These are phyloP conservation scores for Epsilonema sp. DNA, from an alignment of 2,888 invertebrate species.

Conservation along the genomic window DNA sequence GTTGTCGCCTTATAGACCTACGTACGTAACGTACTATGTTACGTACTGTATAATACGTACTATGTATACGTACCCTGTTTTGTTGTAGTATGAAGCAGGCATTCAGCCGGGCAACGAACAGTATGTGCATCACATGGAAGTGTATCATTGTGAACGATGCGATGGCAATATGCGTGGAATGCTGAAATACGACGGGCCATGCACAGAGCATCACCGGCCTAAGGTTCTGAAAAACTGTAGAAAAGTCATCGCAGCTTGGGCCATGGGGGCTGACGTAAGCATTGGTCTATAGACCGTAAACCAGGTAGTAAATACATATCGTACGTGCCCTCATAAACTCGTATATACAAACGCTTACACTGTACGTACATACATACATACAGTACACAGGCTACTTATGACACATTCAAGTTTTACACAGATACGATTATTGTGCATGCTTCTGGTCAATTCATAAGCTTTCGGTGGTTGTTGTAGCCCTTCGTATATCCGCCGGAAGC, in stretches of 20 bases:
- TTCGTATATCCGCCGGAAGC: conserved; percentile 47
- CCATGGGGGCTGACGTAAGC: conserved; percentile 70
- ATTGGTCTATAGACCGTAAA: no score
- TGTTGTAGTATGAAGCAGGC: conserved; percentile 55
- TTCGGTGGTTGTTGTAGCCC: conserved; percentile 22
- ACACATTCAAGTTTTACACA: no score
- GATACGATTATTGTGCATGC: background rate
- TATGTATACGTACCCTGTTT: no score
- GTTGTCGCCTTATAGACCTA: no score
- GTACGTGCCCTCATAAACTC: no score
- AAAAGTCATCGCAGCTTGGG: conserved; percentile 83
- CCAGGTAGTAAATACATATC: no score
- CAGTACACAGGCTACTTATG: no score
- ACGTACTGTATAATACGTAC: no score
- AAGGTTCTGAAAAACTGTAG: conserved; percentile 53
- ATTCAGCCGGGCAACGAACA: conserved; percentile 60
- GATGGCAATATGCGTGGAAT: conserved; percentile 40
- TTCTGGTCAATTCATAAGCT: background rate
- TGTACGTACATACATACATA: no score
- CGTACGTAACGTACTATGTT: no score
- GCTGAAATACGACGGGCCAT: conserved; percentile 60
- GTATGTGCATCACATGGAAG: conserved; percentile 92
- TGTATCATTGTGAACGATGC: conserved; percentile 58
- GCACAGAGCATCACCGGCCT: conserved; percentile 53
- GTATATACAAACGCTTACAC: no score